Conservation (phyloP, 2,797 vertebrate species). For the Pangasius mekongensis region DNA sequence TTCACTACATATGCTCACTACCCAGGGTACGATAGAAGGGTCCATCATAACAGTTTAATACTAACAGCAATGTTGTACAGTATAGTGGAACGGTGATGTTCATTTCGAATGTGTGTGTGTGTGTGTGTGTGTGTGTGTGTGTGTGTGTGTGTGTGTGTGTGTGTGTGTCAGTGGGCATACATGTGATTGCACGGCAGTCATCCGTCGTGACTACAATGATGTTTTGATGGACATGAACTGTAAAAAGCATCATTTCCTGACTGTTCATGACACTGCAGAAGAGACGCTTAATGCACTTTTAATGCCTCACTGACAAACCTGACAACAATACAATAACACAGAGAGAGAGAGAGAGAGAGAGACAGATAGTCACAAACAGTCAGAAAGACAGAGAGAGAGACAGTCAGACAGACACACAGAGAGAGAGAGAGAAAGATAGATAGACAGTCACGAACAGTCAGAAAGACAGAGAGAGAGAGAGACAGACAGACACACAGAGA, state of each 20-base stretch:
- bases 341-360: not conserved
- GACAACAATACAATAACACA: constrained; percentile 20
- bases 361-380: not conserved
- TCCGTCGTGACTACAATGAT: not conserved
- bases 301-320: constrained; percentile 45
- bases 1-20: too few species aligned
- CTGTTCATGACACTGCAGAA: constrained; percentile 6
- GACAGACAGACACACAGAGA: not conserved
- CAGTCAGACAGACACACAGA: not conserved
- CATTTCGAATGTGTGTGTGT: not conserved
- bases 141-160: not conserved
- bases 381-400: too few species aligned
- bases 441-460: not conserved
- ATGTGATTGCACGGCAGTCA: not conserved
- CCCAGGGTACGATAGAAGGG: not conserved
- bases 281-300: constrained; percentile 9
- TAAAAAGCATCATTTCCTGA: constrained; percentile 32
- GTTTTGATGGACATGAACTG: constrained; percentile 37
- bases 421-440: not conserved
- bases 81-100: not conserved
- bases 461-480: not conserved
- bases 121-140: not conserved
- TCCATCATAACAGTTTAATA: not conserved
- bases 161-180: not conserved
- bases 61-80: not conserved